phyloP scores from a whole-genome alignment of 30 jellyfish, hydroid and myxozoan genomes.

The Chironex yamaguchii region DNA sequence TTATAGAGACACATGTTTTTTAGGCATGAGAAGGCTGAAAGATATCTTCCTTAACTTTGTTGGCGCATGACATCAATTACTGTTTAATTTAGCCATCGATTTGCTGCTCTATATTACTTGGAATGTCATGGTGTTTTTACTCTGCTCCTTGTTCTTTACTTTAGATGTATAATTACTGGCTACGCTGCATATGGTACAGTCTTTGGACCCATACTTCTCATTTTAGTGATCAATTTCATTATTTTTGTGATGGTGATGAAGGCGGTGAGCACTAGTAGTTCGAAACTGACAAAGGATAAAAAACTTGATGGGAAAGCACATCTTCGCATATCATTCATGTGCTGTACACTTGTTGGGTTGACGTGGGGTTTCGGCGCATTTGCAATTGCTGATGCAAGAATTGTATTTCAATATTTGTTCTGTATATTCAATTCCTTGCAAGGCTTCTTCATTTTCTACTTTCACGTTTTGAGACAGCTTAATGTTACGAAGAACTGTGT shows the following conservation, averaged over 20 bases:
- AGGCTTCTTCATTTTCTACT: constrained; percentile 48
- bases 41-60: too few relatives aligned
- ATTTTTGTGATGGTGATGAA: constrained; percentile 25
- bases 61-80: too few relatives aligned
- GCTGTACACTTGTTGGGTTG: constrained; percentile 64
- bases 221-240: constrained; percentile 21
- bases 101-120: too few relatives aligned
- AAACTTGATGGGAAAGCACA: constrained; percentile 44
- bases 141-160: background rate
- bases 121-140: too few relatives aligned
- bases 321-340: constrained; percentile 51
- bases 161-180: constrained; percentile 61
- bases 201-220: constrained; percentile 52
- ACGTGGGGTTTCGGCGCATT: constrained; percentile 74
- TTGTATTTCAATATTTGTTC: constrained; percentile 54
- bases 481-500: constrained; percentile 64
- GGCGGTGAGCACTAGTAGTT: constrained; percentile 2
- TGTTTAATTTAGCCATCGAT: too few relatives aligned
- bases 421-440: constrained; percentile 70
- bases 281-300: constrained; percentile 48
- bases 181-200: constrained; percentile 65
- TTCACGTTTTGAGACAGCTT: constrained; percentile 51
- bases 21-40: too few relatives aligned
- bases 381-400: constrained; percentile 61
- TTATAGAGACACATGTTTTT: too few relatives aligned